Evolutionary conservation across 2,888 invertebrate species (phyloP).

Genomic region (Hylaea fasciaria): DNA sequence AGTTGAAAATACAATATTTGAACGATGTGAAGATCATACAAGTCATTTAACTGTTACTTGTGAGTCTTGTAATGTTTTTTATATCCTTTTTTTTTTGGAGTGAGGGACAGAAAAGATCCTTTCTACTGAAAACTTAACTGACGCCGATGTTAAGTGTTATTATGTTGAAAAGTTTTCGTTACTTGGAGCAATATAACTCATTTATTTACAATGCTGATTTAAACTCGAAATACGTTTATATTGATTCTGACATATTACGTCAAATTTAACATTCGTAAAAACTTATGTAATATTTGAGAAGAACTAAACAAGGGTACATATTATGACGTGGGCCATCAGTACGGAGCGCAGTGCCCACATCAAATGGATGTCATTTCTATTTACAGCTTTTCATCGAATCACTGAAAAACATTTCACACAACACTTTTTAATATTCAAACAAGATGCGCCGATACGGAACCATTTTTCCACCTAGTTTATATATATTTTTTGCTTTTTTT

Average conservation of each 20-base stretch:
- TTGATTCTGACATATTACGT: not conserved
- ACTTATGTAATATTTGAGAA: slow-evolving; percentile 16
- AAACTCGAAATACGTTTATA: slow-evolving; percentile 1
- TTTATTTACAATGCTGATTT: not conserved
- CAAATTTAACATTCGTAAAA: slow-evolving; percentile 8
- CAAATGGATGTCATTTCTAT: slow-evolving; percentile 17
- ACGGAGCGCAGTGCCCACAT: too few relatives aligned
- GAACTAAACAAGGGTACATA: slow-evolving; percentile 2
- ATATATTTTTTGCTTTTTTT: slow-evolving; percentile 8
- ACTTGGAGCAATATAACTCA: not conserved
- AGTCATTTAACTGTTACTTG: too few relatives aligned
- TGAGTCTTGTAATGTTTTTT: not conserved
- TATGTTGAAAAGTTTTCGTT: too few relatives aligned
- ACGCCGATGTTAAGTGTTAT: too few relatives aligned
- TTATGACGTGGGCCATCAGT: slow-evolving; percentile 1
- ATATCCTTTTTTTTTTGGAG: too few relatives aligned
- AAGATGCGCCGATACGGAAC: slow-evolving; percentile 22
- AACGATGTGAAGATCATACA: too few relatives aligned
- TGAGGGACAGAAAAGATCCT: too few relatives aligned
- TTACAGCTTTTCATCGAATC: slow-evolving; percentile 10
- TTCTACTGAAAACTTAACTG: too few relatives aligned
- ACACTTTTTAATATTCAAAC: slow-evolving; percentile 31
- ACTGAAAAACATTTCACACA: slow-evolving; percentile 16
- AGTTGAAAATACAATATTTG: too few relatives aligned
- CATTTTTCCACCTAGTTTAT: not conserved